These are phyloP conservation scores for Kryphioiulus occultus DNA, from an alignment of 2,888 invertebrate species.

Conservation along the genomic window DNA sequence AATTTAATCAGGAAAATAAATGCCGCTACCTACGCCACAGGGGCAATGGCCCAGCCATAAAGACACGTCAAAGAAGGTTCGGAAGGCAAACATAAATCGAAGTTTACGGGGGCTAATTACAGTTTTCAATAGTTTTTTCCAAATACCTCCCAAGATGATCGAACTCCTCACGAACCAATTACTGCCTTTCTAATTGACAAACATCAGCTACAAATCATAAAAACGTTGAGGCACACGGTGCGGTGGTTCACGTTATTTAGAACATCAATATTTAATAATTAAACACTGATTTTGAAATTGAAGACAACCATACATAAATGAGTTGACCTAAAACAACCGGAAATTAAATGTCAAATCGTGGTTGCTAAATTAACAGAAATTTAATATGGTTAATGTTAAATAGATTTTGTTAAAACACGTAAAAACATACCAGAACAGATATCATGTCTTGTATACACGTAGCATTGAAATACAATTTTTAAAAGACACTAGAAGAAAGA, in stretches of 20 bases:
- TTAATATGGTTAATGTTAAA: no score
- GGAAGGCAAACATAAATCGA: not conserved
- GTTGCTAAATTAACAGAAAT: no score
- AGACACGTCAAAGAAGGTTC: not conserved
- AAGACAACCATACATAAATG: no score
- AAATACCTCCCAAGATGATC: not conserved
- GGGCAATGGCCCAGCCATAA: constrained; percentile 1
- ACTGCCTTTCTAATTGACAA: not conserved
- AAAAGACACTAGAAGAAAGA: no score
- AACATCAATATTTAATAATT: no score
- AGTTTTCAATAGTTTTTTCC: constrained; percentile 9
- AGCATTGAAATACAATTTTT: no score
- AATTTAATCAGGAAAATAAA: constrained; percentile 13
- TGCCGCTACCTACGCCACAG: not conserved
- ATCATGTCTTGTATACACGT: no score
- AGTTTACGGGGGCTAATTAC: not conserved
- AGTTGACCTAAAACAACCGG: no score
- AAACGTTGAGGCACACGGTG: not conserved
- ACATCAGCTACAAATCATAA: not conserved
- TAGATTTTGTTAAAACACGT: no score
- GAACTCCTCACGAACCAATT: not conserved
- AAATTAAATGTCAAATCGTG: no score
- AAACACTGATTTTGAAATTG: not conserved
- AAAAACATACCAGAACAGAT: no score
- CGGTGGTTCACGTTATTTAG: no score